These are phyloP conservation scores for Epirrhoe tristata DNA, from an alignment of 2,888 invertebrate genomes.

Conservation along the genomic window DNA sequence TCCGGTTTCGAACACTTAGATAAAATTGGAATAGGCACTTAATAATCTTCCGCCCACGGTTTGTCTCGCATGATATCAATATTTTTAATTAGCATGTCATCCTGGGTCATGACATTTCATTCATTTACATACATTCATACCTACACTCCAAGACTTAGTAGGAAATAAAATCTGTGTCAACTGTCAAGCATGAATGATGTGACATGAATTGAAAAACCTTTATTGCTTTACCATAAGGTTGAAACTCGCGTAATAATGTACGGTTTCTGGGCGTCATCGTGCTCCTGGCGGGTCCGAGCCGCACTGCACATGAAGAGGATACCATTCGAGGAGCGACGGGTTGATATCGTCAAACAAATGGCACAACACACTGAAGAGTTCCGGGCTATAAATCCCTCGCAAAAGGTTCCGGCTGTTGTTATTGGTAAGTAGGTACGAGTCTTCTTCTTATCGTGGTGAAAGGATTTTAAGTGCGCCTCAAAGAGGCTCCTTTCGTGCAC, in stretches of 20 bases:
- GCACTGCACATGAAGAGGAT: slow-evolving; percentile 69
- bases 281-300: slow-evolving; percentile 85
- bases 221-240: slow-evolving; percentile 42
- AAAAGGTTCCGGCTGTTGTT: slow-evolving; percentile 74
- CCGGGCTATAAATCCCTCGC: slow-evolving; percentile 71
- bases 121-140: too few species aligned
- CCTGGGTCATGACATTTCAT: too few species aligned
- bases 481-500: too few species aligned
- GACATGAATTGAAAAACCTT: background rate
- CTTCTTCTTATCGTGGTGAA: too few species aligned
- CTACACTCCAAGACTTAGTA: background rate
- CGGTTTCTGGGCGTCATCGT: slow-evolving; percentile 85
- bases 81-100: too few species aligned
- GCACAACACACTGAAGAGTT: slow-evolving; percentile 66
- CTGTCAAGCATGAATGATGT: background rate
- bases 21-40: too few species aligned
- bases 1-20: too few species aligned
- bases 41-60: too few species aligned
- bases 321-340: slow-evolving; percentile 63
- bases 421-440: slow-evolving; percentile 65
- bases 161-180: background rate
- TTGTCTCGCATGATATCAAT: too few species aligned
- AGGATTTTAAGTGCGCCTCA: too few species aligned
- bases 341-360: slow-evolving; percentile 67
- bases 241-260: slow-evolving; percentile 69